phyloP scores from a whole-genome alignment of 2,888 invertebrate genomes.

The Lepidocyrtoides sp. region DNA sequence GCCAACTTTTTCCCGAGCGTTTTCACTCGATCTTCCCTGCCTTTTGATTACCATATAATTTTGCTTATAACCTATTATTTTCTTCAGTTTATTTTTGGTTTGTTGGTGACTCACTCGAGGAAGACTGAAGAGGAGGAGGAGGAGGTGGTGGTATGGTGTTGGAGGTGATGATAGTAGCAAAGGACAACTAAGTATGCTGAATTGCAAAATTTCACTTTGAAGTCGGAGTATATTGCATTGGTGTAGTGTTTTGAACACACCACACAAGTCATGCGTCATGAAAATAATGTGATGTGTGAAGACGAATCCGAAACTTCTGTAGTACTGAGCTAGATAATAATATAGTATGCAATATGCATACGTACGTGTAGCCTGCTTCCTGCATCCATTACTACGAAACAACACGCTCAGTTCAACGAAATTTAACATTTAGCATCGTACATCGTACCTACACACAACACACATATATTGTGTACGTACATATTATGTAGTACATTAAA shows the following conservation, averaged over 20 bases:
- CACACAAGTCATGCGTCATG: conserved; percentile 47
- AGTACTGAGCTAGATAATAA: no score
- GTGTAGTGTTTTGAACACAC: not conserved
- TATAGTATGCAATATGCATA: no score
- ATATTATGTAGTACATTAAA: no score
- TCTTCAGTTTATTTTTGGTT: conserved; percentile 80
- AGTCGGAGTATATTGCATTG: not conserved
- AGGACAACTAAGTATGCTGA: conserved; percentile 12
- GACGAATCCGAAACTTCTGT: not conserved
- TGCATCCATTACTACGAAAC: not conserved
- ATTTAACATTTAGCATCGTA: no score
- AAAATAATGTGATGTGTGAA: not conserved
- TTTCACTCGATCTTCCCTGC: conserved; percentile 10
- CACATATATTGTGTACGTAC: no score
- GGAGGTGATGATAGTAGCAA: conserved; percentile 61
- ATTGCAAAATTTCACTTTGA: conserved; percentile 6
- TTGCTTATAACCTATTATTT: conserved; percentile 48
- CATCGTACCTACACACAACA: no score
- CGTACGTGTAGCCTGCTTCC: no score
- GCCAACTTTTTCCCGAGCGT: conserved; percentile 60
- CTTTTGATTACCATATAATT: conserved; percentile 41
- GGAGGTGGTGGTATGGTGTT: conserved; percentile 73
- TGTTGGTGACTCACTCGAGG: conserved; percentile 72
- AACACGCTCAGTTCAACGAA: not conserved
- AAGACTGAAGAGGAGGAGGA: conserved; percentile 79